phyloP scores from a whole-genome alignment of 2,113 vertebrate genomes.

The Protobothrops flavoviridis region DNA sequence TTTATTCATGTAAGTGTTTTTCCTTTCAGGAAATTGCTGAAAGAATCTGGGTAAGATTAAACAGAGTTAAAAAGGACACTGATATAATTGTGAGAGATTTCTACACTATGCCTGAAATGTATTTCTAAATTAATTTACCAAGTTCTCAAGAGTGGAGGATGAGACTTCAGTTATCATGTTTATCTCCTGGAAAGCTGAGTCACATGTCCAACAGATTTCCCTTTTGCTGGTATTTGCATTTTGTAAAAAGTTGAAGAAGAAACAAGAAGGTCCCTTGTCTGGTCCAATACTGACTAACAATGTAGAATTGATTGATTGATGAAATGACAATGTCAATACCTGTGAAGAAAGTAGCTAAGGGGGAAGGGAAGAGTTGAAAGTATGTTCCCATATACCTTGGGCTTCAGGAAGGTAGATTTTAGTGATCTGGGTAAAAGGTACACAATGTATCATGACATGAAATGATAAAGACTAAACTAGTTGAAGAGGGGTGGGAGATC shows the following conservation, averaged over 20 bases:
- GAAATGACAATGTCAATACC: not conserved
- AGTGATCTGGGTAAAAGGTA: not conserved
- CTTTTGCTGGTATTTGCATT: not conserved
- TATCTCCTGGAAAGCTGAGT: not conserved
- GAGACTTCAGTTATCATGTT: not conserved
- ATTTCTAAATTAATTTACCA: not conserved
- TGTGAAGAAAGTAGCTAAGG: not conserved
- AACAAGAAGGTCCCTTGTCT: not conserved
- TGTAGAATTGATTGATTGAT: not conserved
- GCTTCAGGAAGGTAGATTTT: not conserved
- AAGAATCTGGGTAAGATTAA: not conserved
- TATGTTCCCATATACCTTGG: not conserved
- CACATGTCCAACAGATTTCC: not conserved
- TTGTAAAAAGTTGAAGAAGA: not conserved
- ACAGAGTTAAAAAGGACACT: not conserved
- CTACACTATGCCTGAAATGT: not conserved
- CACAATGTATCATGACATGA: not conserved
- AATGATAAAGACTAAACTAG: not conserved
- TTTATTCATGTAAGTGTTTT: not conserved
- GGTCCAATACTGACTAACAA: not conserved
- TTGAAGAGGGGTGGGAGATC: not conserved
- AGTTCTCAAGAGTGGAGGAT: not conserved
- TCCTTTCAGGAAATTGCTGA: not conserved
- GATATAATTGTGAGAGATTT: not conserved
- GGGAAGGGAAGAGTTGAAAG: not conserved